Evolutionary conservation across 2,113 vertebrate genomes (phyloP).

Genomic region (Dasyurus viverrinus): DNA sequence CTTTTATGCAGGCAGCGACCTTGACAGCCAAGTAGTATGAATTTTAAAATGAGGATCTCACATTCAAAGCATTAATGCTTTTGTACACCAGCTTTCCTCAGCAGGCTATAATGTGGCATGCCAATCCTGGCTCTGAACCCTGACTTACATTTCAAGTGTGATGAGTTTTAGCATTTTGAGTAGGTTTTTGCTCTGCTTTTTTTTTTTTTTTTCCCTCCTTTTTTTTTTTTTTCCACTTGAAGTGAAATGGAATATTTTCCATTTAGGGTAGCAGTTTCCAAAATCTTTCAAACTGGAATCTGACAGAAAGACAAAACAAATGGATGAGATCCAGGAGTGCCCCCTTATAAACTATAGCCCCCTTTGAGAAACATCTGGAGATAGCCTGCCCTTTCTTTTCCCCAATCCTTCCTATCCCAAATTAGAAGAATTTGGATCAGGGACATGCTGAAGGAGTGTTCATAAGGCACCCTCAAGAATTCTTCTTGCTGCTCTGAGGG

Average conservation of each 20-base stretch:
- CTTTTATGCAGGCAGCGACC: neutral
- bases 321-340: neutral
- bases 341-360: neutral
- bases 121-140: neutral
- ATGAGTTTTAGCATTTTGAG: neutral
- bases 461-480: neutral
- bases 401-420: neutral
- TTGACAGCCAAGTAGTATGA: neutral
- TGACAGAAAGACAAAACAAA: neutral
- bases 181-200: neutral
- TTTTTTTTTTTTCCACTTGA: neutral
- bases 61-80: neutral
- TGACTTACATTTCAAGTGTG: neutral
- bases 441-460: neutral
- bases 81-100: neutral
- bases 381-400: too few relatives aligned
- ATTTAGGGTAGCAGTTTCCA: neutral
- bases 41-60: conserved; percentile 2
- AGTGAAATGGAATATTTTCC: neutral
- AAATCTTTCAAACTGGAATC: neutral
- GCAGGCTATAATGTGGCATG: neutral
- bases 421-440: neutral
- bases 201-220: neutral
- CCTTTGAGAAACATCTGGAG: too few relatives aligned
- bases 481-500: neutral